phyloP scores from a whole-genome alignment of 2,888 invertebrate species.

The Pachycephus smyrnensis region DNA sequence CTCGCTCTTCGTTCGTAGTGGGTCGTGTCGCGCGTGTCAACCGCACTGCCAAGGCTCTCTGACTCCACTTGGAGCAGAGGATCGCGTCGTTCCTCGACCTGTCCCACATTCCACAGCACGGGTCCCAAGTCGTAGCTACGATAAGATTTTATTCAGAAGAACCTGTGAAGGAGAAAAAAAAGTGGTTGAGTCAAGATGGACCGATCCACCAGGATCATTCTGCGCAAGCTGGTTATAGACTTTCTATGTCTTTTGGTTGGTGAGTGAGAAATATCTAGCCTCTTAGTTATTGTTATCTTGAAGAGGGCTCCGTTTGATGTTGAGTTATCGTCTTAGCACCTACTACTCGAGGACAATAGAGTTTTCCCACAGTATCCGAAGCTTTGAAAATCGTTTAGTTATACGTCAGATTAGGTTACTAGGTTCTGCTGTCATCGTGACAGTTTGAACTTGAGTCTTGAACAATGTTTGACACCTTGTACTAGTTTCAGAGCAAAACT shows the following conservation, averaged over 20 bases:
- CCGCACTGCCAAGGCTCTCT: neutral
- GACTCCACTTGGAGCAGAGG: neutral
- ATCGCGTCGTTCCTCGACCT: neutral
- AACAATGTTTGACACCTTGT: neutral
- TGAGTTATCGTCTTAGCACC: neutral
- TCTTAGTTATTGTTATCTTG: neutral
- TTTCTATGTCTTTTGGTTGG: conserved; percentile 76
- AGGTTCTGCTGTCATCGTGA: neutral
- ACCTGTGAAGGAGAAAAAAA: neutral
- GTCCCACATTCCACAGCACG: neutral
- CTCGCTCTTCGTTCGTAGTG: neutral
- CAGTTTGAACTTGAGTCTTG: neutral
- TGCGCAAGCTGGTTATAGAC: conserved; percentile 78
- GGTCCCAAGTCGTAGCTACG: neutral
- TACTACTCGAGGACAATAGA: neutral
- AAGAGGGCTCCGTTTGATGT: neutral
- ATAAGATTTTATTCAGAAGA: neutral
- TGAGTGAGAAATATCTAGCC: conserved; percentile 67
- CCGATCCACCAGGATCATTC: conserved; percentile 70
- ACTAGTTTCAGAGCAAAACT: neutral
- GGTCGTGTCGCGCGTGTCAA: neutral
- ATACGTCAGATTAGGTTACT: neutral
- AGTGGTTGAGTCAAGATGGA: conserved; percentile 64
- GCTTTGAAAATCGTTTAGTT: neutral
- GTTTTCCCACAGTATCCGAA: neutral